phyloP scores from a whole-genome alignment of 2,113 vertebrate genomes.

The Chitala chitala region DNA sequence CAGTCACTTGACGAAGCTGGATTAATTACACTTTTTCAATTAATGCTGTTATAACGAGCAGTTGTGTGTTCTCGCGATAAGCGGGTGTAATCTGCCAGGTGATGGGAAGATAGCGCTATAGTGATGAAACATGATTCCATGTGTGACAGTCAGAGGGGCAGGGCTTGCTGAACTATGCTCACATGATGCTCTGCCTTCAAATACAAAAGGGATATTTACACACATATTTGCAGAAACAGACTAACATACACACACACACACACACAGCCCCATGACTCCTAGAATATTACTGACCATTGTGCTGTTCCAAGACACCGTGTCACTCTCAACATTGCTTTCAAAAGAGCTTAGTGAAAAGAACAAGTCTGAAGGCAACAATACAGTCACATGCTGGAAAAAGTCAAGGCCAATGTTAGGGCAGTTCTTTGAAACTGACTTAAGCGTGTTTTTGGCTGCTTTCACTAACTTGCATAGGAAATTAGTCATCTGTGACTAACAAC shows the following conservation, averaged over 20 bases:
- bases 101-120: conserved; percentile 32
- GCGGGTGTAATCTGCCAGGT: conserved; percentile 51
- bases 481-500: too few relatives aligned
- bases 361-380: not conserved
- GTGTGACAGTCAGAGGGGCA: not conserved
- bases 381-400: conserved; percentile 2
- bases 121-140: conserved; percentile 35
- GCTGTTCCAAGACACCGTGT: not conserved
- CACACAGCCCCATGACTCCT: too few relatives aligned
- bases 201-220: not conserved
- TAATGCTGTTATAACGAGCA: conserved; percentile 70
- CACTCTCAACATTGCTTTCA: too few relatives aligned
- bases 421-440: too few relatives aligned
- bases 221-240: conserved; percentile 25
- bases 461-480: too few relatives aligned
- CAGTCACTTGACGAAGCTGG: conserved; percentile 60
- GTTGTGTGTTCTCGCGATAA: conserved; percentile 68
- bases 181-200: conserved; percentile 3
- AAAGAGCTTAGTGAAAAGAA: not conserved
- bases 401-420: not conserved
- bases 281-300: too few relatives aligned
- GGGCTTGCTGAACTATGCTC: not conserved
- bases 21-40: conserved; percentile 80
- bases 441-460: too few relatives aligned
- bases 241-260: conserved; percentile 32